Evolutionary conservation across 64 coral and sea anemone genomes (phyloP), one percentile per base, ranked within the genome.

Genomic region (Stylophora pistillata): DNA sequence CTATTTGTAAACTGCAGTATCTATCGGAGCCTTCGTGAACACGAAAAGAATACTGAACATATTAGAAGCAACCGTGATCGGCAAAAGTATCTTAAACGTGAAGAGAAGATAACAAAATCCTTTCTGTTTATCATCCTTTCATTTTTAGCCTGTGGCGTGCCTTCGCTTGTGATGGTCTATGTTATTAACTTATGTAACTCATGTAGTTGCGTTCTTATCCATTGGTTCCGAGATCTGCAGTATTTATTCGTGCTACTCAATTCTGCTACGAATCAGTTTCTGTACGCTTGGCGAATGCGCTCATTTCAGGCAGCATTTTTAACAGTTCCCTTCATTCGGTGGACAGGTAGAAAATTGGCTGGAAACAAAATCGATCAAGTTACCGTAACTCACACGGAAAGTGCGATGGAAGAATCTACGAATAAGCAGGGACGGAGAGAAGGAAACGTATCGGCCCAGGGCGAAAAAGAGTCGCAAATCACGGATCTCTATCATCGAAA

Each of bases 261-360:
- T 59, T 89, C 88, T 13, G 88, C 88, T 18, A 66, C 55, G 28
- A 89, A 89, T 81, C 88, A 89, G 15, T 89, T 89, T n/a, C 74
- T 89, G 7, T 81, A 89, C 27, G 74, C 88, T 16, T 91, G 89
- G 89, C 78, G 89, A 55, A 91, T 91, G 89, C 66, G 58, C 15
- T 58, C 80, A 56, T 91, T 91, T 62, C 59, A 25, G 5, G 74
- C 57, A 76, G 89, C 89, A 26, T 23, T 82, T 81, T 10, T 26
- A 64, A 80, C 74, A 64, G 81, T 89, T 56, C 77, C 30, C 72
- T 53, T 21, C 13, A 58, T 89, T 16, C 47, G 56, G 47, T 89
- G 27, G 56, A 10, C 27, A 27, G 9, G 31, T 53, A 34, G 33
- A 77, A 16, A 15, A 34, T 78, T 68, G 6, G 23, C 29, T 23